Percentiles rank a stretch among this genome's conserved stretches.
Evolutionary conservation across 2,888 invertebrate species (phyloP).

Genomic region (Horisme vitalbata): DNA sequence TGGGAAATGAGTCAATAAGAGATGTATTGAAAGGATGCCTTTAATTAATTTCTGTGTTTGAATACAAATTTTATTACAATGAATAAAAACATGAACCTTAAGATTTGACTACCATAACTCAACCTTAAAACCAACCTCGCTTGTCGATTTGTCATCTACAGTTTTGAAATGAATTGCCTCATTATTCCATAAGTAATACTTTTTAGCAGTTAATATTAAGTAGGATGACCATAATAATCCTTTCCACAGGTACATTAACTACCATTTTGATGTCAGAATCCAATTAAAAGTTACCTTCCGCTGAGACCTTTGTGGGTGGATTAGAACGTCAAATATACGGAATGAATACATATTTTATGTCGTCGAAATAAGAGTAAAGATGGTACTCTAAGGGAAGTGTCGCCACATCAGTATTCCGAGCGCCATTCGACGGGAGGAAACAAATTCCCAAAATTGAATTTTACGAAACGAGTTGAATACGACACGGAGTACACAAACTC

Average conservation of each 20-base stretch:
- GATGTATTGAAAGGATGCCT: no score
- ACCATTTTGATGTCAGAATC: slow-evolving; percentile 13
- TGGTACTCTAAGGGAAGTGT: slow-evolving; percentile 49
- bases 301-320: slow-evolving; percentile 27
- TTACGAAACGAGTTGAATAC: slow-evolving; percentile 82
- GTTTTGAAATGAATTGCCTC: not conserved
- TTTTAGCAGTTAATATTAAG: slow-evolving; percentile 1
- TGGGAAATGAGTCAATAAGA: slow-evolving; percentile 6
- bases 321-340: slow-evolving; percentile 51
- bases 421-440: slow-evolving; percentile 75
- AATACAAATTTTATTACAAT: no score
- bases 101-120: no score
- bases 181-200: not conserved
- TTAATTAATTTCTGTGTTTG: no score
- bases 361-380: slow-evolving; percentile 51
- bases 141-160: no score
- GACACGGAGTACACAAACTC: slow-evolving; percentile 76
- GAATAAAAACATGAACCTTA: no score
- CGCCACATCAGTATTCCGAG: slow-evolving; percentile 75
- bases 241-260: slow-evolving; percentile 4
- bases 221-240: slow-evolving; percentile 1
- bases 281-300: slow-evolving; percentile 21
- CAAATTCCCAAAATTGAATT: slow-evolving; percentile 84
- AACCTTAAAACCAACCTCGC: no score
- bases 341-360: slow-evolving; percentile 57